Evolutionary conservation across 2,888 invertebrate species (phyloP), one percentile per base, ranked within the genome.

Genomic region (Erebia ligea): DNA sequence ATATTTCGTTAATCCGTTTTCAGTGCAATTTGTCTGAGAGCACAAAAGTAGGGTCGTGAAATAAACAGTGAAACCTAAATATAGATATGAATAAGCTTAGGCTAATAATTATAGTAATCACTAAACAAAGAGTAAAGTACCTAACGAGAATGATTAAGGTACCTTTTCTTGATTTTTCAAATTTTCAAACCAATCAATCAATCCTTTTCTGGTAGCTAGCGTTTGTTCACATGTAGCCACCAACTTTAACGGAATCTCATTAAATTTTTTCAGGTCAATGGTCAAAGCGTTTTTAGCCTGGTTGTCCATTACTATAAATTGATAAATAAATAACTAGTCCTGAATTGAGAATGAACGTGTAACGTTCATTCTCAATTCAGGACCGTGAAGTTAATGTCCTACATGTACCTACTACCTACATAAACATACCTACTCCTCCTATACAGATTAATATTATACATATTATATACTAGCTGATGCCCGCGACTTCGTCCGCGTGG

Each of bases 101-200:
- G 9, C 52, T 17, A 17, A n/a, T 10, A 13, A 19, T 50, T n/a
- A n/a, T n/a, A n/a, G 11, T 2, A 2, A 42, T 42, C 11, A 11
- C 45, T 45, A 56, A 54, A 54, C 2, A 2, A 2, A 5, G 17
- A 9, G 9, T 52, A n/a, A 52, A 54, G 10, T 19, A n/a, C n/a
- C n/a, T n/a, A 25, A 48, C 15, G 19, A 54, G 5, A 57, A 15
- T 42, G 6, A 15, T n/a, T n/a, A n/a, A n/a, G 13, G 11, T 70
- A 88, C 91, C 83, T 86, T 86, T 74, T 86, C 82, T 73, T 81
- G 80, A 57, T 81, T 79, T 75, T 80, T 88, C 42, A 90, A 75
- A 50, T 79, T 71, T 71, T 87, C 85, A 69, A 92, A 86, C 89
- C 89, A 91, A 66, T 88, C 82, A 40, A 92, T 89, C 11, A 93